Conservation (phyloP, 2,888 invertebrate species). For the Yponomeuta evonymella region DNA sequence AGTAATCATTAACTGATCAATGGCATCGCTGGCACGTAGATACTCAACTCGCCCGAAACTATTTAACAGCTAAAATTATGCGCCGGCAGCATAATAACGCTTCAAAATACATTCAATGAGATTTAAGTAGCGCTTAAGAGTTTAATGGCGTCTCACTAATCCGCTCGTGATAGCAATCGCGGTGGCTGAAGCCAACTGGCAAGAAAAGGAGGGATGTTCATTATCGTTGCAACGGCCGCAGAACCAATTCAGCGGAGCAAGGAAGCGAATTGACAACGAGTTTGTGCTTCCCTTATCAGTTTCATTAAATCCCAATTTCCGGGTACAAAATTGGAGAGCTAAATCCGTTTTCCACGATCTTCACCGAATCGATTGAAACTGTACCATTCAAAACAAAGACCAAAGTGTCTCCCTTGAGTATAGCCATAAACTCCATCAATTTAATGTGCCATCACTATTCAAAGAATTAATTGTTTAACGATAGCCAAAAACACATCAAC, state of each 20-base stretch:
- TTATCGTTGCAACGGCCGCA: neutral
- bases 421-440: neutral
- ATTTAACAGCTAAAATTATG: neutral
- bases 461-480: neutral
- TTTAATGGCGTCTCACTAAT: neutral
- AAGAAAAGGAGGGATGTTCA: neutral
- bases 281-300: neutral
- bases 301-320: neutral
- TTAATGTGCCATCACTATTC: neutral
- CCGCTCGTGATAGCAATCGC: neutral
- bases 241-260: neutral
- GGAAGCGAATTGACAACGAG: neutral
- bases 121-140: neutral
- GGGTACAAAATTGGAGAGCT: neutral
- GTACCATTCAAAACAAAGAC: neutral
- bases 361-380: neutral
- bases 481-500: neutral
- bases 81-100: neutral
- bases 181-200: neutral
- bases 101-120: neutral
- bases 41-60: neutral
- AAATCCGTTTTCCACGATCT: neutral
- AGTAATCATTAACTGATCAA: no score
- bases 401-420: neutral
- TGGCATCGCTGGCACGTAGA: neutral